Conservation (phyloP, 2,797 vertebrate species). For the Lates japonicus region DNA sequence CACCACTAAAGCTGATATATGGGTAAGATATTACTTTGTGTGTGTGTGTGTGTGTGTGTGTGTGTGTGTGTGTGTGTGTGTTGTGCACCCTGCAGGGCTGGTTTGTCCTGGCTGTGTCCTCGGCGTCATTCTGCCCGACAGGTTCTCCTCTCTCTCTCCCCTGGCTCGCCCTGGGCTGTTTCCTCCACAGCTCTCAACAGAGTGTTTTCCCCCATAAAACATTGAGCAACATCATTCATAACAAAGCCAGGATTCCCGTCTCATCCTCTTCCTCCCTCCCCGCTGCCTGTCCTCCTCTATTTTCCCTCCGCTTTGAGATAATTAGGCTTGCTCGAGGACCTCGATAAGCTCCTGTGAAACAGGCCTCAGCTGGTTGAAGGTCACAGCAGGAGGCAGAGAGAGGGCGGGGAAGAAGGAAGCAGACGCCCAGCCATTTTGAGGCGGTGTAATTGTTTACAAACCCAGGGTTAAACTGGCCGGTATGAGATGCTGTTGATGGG, state of each 20-base stretch:
- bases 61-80: slow-evolving; percentile 2
- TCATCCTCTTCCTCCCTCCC: neutral
- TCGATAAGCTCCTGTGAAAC: slow-evolving; percentile 37
- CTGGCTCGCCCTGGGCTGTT: slow-evolving; percentile 32
- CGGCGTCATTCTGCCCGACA: slow-evolving; percentile 31
- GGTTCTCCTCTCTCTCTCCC: slow-evolving; percentile 24
- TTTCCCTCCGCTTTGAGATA: slow-evolving; percentile 26
- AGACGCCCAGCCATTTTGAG: slow-evolving; percentile 56
- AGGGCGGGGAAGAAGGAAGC: slow-evolving; percentile 19
- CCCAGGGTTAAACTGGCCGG: slow-evolving; percentile 9
- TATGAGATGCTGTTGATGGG: slow-evolving; percentile 7
- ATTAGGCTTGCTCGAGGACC: slow-evolving; percentile 29
- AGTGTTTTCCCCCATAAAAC: slow-evolving; percentile 43
- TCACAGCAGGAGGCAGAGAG: slow-evolving; percentile 19
- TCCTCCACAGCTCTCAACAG: slow-evolving; percentile 35
- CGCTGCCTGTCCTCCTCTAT: neutral
- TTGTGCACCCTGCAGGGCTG: slow-evolving; percentile 32
- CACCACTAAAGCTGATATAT: slow-evolving; percentile 99
- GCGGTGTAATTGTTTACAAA: slow-evolving; percentile 13
- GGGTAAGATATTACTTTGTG: slow-evolving; percentile 87
- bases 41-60: neutral
- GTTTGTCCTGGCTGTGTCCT: slow-evolving; percentile 39
- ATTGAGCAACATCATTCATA: slow-evolving; percentile 24
- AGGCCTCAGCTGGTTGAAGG: slow-evolving; percentile 27
- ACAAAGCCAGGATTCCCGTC: slow-evolving; percentile 12